Percentiles rank a stretch among this genome's conserved stretches.
These are phyloP conservation scores for Pemphigus obesinymphae DNA, from an alignment of 1,140 invertebrate genomes.

Conservation along the genomic window DNA sequence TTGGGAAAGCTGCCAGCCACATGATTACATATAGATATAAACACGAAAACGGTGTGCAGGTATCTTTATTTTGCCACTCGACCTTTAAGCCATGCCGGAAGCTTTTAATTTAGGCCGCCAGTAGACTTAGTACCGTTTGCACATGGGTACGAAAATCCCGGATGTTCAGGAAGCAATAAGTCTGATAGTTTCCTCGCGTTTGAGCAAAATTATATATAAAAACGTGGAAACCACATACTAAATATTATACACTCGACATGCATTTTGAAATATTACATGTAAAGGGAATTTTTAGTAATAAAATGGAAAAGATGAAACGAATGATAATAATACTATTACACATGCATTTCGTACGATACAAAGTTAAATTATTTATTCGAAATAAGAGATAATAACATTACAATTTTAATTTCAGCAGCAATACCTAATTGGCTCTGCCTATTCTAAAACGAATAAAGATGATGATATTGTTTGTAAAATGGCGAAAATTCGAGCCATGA, in stretches of 20 bases:
- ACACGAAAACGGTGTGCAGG: background rate
- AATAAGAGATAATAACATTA: background rate
- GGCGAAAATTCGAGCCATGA: no score
- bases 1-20: constrained; percentile 3
- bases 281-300: background rate
- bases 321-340: no score
- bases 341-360: background rate
- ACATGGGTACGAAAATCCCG: background rate
- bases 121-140: background rate
- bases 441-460: no score
- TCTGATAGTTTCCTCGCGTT: constrained; percentile 8
- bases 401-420: background rate
- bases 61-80: background rate
- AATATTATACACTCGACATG: background rate
- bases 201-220: background rate
- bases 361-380: no score
- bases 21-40: background rate
- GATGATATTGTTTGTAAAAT: no score
- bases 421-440: no score
- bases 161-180: constrained; percentile 1
- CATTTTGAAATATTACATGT: background rate
- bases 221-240: background rate
- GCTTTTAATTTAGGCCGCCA: constrained; percentile 6
- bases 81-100: background rate
- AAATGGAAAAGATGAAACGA: no score